Base-by-base conservation (phyloP, 1,140 invertebrate genomes). In the Pachypsylla venusta region DNA sequence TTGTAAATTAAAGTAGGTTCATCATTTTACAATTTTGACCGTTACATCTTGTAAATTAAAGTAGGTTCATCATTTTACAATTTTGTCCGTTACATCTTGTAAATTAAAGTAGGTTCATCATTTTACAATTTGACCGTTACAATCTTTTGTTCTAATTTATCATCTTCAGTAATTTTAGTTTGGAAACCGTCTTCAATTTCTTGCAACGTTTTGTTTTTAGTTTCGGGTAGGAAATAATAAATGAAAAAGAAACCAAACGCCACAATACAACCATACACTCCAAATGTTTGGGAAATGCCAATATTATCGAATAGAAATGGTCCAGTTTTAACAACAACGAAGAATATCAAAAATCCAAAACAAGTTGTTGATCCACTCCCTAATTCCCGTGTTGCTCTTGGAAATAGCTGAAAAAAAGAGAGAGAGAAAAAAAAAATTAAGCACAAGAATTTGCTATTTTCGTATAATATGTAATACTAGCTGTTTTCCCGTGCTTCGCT, bases 201-300 rank as follows among this genome's bases (percentile, higher is more conserved):
- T 66, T 87, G 79, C 56, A 90, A 71, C 20, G 79, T 81, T 64
- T 80, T 83, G 10, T 85, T 83, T 71, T 83, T 87, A 0, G 87
- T 91, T 72, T 91, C 86, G 5, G 88, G 87, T 22, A 91, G 67
- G 58, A 81, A 78, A 26, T 81, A 74, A 57, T 77, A 79, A 40
- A 87, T 68, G 26, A 85, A 73, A 13, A 80, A 65, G 4, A 80
- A 77, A 1, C 85, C 84, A 25, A 81, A 7, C 1, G 82, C 67
- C 14, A 82, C 78, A 58, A 85, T 68, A 1, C 72, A 68, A 22
- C 81, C 80, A 67, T 85, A 90, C 58, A 82, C 63, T 54, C 78
- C 75, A 73, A 88, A 90, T 16, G 79, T 78, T 14, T 77, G 75
- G 7, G 76, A 72, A 40, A 76, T 70, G 13, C 80, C 79, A 1